phyloP scores from a whole-genome alignment of 2,888 invertebrate species.

The Cyclophora punctaria region DNA sequence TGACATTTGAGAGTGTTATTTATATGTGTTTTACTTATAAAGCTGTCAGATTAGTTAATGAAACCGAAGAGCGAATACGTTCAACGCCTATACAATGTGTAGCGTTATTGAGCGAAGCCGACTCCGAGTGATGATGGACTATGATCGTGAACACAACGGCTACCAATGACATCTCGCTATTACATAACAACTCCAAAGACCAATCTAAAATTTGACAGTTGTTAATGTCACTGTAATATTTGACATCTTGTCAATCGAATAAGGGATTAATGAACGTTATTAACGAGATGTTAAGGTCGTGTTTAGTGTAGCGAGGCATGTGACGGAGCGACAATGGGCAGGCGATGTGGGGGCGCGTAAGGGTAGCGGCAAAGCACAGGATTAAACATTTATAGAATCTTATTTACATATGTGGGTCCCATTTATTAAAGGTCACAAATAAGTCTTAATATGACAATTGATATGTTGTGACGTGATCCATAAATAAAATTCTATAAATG shows the following conservation, averaged over 20 bases:
- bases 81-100: conserved; percentile 9
- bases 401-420: background rate
- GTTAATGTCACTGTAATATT: too few species aligned
- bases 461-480: too few species aligned
- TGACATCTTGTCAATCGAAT: too few species aligned
- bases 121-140: conserved; percentile 30
- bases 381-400: conserved; percentile 20
- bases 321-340: conserved; percentile 65
- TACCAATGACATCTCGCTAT: conserved; percentile 44
- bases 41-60: background rate
- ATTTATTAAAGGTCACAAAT: too few species aligned
- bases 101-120: conserved; percentile 30
- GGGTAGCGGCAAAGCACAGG: conserved; percentile 64
- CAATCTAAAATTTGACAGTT: too few species aligned
- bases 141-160: conserved; percentile 31
- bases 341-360: conserved; percentile 58
- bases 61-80: conserved; percentile 42
- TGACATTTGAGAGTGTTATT: too few species aligned
- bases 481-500: conserved; percentile 21
- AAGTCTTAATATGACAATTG: too few species aligned
- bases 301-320: conserved; percentile 70
- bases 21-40: too few species aligned
- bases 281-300: conserved; percentile 55
- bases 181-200: too few species aligned
- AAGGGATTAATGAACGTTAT: conserved; percentile 32